Evolutionary conservation across 1,140 invertebrate species (phyloP).

Genomic region (Colletes latitarsis): DNA sequence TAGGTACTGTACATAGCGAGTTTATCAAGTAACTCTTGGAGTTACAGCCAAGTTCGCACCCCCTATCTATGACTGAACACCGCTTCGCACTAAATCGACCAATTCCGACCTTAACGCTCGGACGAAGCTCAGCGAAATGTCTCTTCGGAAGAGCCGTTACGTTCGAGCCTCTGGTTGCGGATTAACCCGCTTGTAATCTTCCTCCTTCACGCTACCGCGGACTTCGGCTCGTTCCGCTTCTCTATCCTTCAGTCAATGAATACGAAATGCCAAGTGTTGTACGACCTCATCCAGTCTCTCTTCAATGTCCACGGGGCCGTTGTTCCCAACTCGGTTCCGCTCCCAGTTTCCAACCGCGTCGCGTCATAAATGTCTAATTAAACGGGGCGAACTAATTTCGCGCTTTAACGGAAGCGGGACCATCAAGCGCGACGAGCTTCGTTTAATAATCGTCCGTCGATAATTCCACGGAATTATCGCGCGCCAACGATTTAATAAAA

Average conservation of each 20-base stretch:
- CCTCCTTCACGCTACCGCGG: constrained; percentile 40
- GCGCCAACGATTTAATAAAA: too few relatives aligned
- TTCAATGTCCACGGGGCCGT: constrained; percentile 26
- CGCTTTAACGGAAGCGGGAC: neutral
- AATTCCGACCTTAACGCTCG: constrained; percentile 56
- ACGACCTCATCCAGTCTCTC: constrained; percentile 13
- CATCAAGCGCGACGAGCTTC: constrained; percentile 19
- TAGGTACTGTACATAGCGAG: constrained; percentile 22
- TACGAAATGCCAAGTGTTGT: constrained; percentile 61
- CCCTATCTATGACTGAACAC: constrained; percentile 50
- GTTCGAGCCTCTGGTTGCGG: constrained; percentile 44
- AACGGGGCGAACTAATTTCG: constrained; percentile 4
- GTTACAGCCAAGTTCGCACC: constrained; percentile 39
- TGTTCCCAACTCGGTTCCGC: constrained; percentile 21
- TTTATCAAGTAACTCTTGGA: constrained; percentile 46
- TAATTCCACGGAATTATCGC: too few relatives aligned
- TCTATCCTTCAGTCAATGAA: constrained; percentile 68
- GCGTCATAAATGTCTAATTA: constrained; percentile 9
- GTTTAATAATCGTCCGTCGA: neutral
- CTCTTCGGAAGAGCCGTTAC: constrained; percentile 39
- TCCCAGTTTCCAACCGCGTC: neutral
- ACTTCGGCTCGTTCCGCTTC: constrained; percentile 32
- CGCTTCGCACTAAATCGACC: constrained; percentile 48
- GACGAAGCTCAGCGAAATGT: constrained; percentile 53
- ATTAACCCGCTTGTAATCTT: constrained; percentile 69